phyloP scores from a whole-genome alignment of 2,113 vertebrate species.

The Abramis brama region DNA sequence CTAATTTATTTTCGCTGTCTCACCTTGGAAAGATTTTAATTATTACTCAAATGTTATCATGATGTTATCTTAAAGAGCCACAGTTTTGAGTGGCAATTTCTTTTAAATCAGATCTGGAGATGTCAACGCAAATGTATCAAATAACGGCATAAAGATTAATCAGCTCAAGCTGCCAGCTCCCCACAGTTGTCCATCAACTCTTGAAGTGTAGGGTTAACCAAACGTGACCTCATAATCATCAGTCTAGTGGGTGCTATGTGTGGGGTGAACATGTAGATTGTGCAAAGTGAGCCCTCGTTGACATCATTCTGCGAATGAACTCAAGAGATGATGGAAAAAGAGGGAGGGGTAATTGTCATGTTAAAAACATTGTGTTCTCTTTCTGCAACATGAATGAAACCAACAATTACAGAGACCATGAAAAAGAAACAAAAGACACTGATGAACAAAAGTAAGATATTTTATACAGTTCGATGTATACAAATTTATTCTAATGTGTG shows the following conservation, averaged over 20 bases:
- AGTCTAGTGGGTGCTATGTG: not conserved
- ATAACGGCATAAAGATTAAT: conserved; percentile 15
- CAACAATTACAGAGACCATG: not conserved
- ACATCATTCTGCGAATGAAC: conserved; percentile 31
- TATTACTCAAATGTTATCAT: conserved; percentile 25
- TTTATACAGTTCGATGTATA: not conserved
- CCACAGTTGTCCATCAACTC: conserved; percentile 24
- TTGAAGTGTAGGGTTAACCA: not conserved
- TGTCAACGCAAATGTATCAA: not conserved
- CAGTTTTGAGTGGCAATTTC: conserved; percentile 1
- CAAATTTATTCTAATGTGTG: not conserved
- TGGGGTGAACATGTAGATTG: conserved; percentile 13
- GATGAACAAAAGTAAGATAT: not conserved
- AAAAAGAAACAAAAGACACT: not conserved
- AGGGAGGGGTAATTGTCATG: not conserved
- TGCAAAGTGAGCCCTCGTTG: not conserved
- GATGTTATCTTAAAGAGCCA: conserved; percentile 16
- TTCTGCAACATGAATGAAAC: conserved; percentile 2
- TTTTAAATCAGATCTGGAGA: conserved; percentile 1
- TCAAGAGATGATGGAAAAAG: not conserved
- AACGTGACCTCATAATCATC: conserved; percentile 1
- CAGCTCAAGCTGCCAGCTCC: not conserved
- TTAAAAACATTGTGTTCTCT: conserved; percentile 24
- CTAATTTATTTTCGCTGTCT: conserved; percentile 36
- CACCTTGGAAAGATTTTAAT: conserved; percentile 38